These are phyloP conservation scores for Gymnarchus niloticus DNA, from an alignment of 2,113 vertebrate species.

Conservation along the genomic window DNA sequence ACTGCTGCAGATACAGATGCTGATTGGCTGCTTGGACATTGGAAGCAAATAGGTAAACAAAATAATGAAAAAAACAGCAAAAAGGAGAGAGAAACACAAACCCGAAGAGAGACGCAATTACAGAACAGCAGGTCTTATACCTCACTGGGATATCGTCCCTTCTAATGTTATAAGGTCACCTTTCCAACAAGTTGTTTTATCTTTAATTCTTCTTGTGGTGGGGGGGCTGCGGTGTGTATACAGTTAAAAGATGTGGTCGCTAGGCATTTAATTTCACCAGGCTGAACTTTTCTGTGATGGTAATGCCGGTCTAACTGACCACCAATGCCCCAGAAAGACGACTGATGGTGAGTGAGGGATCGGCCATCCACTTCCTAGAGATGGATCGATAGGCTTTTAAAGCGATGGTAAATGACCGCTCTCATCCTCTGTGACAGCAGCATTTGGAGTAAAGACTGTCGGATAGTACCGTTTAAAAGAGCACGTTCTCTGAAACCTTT, in stretches of 20 bases:
- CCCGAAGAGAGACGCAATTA: neutral
- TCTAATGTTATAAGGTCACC: neutral
- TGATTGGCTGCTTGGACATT: neutral
- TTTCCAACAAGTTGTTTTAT: neutral
- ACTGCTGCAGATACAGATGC: neutral
- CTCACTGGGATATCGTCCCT: neutral
- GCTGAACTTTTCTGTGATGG: neutral
- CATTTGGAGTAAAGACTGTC: slow-evolving; percentile 18
- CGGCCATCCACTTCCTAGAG: neutral
- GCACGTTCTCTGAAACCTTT: neutral
- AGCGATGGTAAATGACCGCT: neutral
- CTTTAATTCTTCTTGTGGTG: neutral
- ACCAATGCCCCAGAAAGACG: too few species aligned
- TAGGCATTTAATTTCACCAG: neutral
- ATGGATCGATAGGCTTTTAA: neutral
- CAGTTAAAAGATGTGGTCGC: neutral
- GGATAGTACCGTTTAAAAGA: neutral
- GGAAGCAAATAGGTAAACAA: neutral
- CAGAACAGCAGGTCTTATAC: neutral
- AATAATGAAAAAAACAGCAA: neutral
- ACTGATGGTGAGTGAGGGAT: neutral
- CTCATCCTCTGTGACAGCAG: neutral
- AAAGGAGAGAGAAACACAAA: neutral
- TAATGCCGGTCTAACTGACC: neutral
- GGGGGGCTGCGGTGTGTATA: neutral